Conservation (phyloP, 2,888 invertebrate species). For the Tipula unca region DNA sequence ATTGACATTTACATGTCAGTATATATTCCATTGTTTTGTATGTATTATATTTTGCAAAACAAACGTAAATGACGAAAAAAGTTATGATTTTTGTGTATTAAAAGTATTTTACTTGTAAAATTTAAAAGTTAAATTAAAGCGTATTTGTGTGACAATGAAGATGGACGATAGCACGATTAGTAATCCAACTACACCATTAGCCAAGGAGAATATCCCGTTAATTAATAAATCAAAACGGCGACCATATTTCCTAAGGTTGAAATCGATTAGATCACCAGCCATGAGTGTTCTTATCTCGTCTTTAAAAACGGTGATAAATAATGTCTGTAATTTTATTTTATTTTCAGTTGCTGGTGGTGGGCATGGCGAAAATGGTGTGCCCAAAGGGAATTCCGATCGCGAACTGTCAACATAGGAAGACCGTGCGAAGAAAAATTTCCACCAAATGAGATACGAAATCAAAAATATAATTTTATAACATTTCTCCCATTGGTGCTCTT, state of each 20-base stretch:
- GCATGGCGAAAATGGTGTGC: slow-evolving; percentile 65
- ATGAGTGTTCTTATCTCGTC: neutral
- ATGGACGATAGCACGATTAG: slow-evolving; percentile 43
- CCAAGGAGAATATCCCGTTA: slow-evolving; percentile 60
- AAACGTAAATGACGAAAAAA: neutral
- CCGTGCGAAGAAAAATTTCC: slow-evolving; percentile 77
- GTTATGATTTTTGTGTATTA: neutral
- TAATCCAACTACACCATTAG: slow-evolving; percentile 46
- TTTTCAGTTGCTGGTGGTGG: slow-evolving; percentile 66
- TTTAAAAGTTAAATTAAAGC: neutral
- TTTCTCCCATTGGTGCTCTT: slow-evolving; percentile 87
- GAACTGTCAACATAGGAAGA: slow-evolving; percentile 70
- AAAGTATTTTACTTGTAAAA: neutral
- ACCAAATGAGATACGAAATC: slow-evolving; percentile 93
- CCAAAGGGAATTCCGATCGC: slow-evolving; percentile 63
- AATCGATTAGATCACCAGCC: neutral
- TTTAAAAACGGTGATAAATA: neutral
- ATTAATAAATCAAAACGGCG: slow-evolving; percentile 54
- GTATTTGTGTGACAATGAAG: slow-evolving; percentile 22
- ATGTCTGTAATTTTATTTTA: slow-evolving; percentile 22
- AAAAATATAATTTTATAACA: slow-evolving; percentile 92
- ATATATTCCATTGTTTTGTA: neutral
- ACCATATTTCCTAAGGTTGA: slow-evolving; percentile 51
- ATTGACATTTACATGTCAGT: neutral
- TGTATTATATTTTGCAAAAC: slow-evolving; percentile 8